phyloP scores from a whole-genome alignment of 2,888 invertebrate species.

The Drosophila testacea region DNA sequence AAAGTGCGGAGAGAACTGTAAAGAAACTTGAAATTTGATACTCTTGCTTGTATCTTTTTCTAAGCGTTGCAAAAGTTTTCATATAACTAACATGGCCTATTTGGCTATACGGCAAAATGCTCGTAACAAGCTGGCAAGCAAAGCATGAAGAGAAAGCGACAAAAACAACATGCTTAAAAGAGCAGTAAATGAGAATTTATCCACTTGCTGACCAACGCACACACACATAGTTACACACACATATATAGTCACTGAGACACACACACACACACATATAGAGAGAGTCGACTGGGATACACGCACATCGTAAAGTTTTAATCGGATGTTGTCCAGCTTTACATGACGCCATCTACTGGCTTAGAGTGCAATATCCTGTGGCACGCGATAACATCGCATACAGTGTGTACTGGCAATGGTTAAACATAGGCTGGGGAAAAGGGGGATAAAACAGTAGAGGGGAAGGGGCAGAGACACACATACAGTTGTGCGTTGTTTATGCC shows the following conservation, averaged over 20 bases:
- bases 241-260: slow-evolving; percentile 2
- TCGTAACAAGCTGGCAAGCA: slow-evolving; percentile 49
- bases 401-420: slow-evolving; percentile 23
- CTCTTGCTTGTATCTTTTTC: not conserved
- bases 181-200: slow-evolving; percentile 82
- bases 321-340: slow-evolving; percentile 80
- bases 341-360: slow-evolving; percentile 82
- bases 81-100: not conserved
- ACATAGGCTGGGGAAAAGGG: not conserved
- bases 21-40: not conserved
- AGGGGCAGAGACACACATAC: slow-evolving; percentile 12
- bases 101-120: slow-evolving; percentile 4
- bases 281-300: slow-evolving; percentile 61
- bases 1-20: too few relatives aligned
- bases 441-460: not conserved
- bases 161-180: slow-evolving; percentile 80
- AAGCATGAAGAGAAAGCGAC: slow-evolving; percentile 54
- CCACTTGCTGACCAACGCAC: slow-evolving; percentile 73
- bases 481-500: slow-evolving; percentile 62
- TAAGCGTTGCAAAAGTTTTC: not conserved
- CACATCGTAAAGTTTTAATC: slow-evolving; percentile 81
- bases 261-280: slow-evolving; percentile 9
- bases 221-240: slow-evolving; percentile 18
- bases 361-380: slow-evolving; percentile 82
- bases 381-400: slow-evolving; percentile 74